phyloP scores from a whole-genome alignment of 2,797 vertebrate genomes.

The Anguilla anguilla region DNA sequence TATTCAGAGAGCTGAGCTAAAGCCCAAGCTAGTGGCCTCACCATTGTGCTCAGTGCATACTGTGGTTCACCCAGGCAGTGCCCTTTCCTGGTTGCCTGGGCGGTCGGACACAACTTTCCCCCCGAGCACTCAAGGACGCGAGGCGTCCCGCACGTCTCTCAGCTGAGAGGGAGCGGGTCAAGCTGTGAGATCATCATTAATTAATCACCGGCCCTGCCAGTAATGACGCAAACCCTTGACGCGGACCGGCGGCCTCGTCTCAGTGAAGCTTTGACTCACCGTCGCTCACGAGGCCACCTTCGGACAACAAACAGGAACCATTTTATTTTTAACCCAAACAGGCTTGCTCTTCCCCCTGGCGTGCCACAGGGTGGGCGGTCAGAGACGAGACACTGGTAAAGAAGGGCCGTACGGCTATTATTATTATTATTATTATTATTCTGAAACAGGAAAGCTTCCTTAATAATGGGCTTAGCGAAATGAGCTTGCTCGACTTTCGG shows the following conservation, averaged over 20 bases:
- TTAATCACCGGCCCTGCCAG: neutral
- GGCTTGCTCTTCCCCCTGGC: neutral
- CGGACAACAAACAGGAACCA: neutral
- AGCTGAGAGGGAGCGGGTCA: neutral
- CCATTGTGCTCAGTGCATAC: neutral
- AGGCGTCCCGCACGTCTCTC: neutral
- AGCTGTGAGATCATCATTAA: constrained; percentile 5
- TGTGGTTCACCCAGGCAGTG: neutral
- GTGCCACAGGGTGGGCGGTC: constrained; percentile 3
- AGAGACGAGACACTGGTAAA: neutral
- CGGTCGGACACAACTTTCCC: neutral
- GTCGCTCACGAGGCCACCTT: neutral
- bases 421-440: neutral
- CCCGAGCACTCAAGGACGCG: neutral
- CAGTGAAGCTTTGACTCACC: neutral
- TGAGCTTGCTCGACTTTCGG: neutral
- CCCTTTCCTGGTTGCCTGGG: neutral
- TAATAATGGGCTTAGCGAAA: neutral
- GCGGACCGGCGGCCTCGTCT: neutral
- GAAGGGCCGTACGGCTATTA: neutral
- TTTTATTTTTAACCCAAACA: neutral
- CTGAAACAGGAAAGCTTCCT: neutral
- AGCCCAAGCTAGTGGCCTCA: neutral
- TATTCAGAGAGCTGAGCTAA: neutral
- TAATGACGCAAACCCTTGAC: neutral